Conservation (phyloP, 2,888 invertebrate species). For the Drosophila multiciliata region DNA sequence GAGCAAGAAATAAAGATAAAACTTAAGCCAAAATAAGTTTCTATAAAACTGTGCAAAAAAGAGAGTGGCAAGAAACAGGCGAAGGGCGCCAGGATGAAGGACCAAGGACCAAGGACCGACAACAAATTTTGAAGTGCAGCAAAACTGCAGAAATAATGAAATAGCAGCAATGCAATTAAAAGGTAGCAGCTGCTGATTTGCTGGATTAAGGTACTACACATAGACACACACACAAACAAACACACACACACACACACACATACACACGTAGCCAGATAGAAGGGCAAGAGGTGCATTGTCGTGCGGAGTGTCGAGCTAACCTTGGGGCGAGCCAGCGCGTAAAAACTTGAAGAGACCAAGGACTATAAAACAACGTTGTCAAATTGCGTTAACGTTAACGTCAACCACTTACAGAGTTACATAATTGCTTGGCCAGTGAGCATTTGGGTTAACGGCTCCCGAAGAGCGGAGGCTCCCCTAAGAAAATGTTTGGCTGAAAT, state of each 20-base stretch:
- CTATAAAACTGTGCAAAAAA: constrained; percentile 51
- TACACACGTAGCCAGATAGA: background rate
- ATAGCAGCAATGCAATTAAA: constrained; percentile 78
- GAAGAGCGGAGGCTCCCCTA: background rate
- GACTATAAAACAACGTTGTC: constrained; percentile 46
- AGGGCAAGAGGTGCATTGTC: constrained; percentile 42
- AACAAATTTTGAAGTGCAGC: constrained; percentile 64
- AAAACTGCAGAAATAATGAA: constrained; percentile 68
- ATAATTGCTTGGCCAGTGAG: constrained; percentile 47
- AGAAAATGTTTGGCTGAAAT: background rate
- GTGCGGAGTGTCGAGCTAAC: constrained; percentile 50
- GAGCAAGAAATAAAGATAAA: constrained; percentile 73
- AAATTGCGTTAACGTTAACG: constrained; percentile 52
- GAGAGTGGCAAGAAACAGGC: constrained; percentile 7
- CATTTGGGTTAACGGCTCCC: background rate
- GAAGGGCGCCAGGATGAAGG: constrained; percentile 2
- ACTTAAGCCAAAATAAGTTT: constrained; percentile 74
- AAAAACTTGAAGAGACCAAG: constrained; percentile 46
- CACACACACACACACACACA: background rate
- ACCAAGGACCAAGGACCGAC: constrained; percentile 11
- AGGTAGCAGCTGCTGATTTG: constrained; percentile 72
- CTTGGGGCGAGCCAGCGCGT: constrained; percentile 45
- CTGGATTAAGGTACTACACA: constrained; percentile 49
- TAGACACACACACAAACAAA: constrained; percentile 9
- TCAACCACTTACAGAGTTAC: constrained; percentile 55